Percentiles rank a stretch among this genome's conserved stretches.
phyloP scores from a whole-genome alignment of 2,113 vertebrate genomes.

The Corythornis cristatus region DNA sequence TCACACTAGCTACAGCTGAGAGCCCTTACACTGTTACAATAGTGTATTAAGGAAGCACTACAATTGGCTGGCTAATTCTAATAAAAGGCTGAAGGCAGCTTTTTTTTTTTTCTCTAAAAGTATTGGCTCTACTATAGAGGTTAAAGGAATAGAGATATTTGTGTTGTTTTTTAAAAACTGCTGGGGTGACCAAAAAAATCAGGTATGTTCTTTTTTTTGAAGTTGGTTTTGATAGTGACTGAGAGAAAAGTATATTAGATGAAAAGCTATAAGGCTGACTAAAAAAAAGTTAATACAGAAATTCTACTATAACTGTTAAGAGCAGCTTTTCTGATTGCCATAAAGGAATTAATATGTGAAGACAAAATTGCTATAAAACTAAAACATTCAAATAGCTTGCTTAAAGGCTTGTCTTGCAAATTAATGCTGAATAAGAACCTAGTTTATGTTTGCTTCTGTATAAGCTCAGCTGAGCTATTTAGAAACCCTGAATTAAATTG shows the following conservation, averaged over 20 bases:
- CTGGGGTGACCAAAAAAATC: accelerated
- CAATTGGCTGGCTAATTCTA: neutral
- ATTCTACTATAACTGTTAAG: neutral
- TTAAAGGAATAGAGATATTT: accelerated
- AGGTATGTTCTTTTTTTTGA: neutral
- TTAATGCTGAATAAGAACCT: neutral
- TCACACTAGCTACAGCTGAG: neutral
- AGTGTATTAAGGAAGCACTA: neutral
- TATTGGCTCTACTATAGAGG: accelerated
- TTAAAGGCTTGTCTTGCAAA: neutral
- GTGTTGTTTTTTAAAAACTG: neutral
- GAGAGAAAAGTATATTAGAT: neutral
- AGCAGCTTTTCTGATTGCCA: neutral
- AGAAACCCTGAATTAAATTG: neutral
- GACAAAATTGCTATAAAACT: neutral
- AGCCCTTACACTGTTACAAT: neutral
- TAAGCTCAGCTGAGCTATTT: neutral
- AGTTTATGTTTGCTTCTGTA: neutral
- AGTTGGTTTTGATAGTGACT: neutral
- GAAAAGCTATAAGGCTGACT: accelerated
- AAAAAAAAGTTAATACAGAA: neutral
- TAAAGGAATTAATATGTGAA: neutral
- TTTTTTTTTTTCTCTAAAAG: neutral
- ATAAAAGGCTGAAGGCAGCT: neutral
- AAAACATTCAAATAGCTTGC: neutral